Base-by-base conservation (phyloP, 2,888 invertebrate species). In the Spatulosminthurus flaviceps region DNA sequence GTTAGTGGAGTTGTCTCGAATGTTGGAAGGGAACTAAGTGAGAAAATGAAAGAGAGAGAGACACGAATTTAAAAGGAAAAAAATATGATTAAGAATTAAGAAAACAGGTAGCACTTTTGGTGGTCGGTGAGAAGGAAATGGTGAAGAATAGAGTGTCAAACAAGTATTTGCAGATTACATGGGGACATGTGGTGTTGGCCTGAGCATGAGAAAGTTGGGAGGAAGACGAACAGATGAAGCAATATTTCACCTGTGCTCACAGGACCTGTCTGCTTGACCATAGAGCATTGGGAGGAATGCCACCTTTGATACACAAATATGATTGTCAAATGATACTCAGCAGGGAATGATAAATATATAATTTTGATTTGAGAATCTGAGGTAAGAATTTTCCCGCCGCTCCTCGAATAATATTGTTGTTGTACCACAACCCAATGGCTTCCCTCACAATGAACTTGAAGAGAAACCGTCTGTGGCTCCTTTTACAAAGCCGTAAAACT, bases 301-400 rank as follows among this genome's bases (percentile, higher is more conserved):
- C 34, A 7, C 9, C 34, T 34, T 34, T 34, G 34, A 34, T 34
- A 34, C 34, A 34, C 34, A 34, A 34, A 34, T 34, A 34, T 34
- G 34, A 51, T 51, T 51, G 51, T 51, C 51, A 51, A 51, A n/a
- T 13, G 51, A 51, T 5, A 11, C 51, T n/a, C 51, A 51, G 51
- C 51, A 51, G 51, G 51, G 16, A 51, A 51, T 51, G 51, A 51
- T 51, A 51, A 51, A 51, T 51, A n/a, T n/a, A 51, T 51, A 51
- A 51, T 51, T 51, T 51, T 51, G 51, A 51, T 51, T 51, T 51
- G 51, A 51, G 51, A 51, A 2, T 2, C 16, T 13, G 51, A 51
- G 51, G 34, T 34, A 34, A 34, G 51, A 51, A 51, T 51, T 51
- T 51, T 51, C 51, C 51, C 51, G 51, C 51, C 51, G n/a, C 16